Conservation (phyloP, 2,888 invertebrate species). For the Pterostichus madidus region DNA sequence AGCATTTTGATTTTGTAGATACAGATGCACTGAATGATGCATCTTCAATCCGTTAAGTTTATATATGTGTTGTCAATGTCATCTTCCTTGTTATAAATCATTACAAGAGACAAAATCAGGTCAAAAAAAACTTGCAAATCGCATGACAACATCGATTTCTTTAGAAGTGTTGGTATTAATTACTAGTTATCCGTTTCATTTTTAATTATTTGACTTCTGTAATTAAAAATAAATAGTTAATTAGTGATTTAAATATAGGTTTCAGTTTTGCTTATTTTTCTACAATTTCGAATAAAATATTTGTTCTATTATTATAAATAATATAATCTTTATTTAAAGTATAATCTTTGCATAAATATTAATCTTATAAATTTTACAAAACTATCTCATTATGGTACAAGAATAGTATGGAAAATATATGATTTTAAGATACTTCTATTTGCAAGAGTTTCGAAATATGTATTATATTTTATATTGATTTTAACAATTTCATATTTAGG, state of each 20-base stretch:
- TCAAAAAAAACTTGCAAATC: constrained; percentile 16
- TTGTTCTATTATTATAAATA: constrained; percentile 55
- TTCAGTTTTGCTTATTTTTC: not conserved
- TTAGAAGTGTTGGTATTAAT: constrained; percentile 32
- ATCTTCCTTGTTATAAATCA: constrained; percentile 37
- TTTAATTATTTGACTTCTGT: constrained; percentile 15
- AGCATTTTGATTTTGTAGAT: constrained; percentile 17
- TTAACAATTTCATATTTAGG: not conserved
- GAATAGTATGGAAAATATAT: constrained; percentile 37
- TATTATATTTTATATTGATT: not conserved
- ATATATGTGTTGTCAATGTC: constrained; percentile 61
- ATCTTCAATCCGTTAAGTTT: constrained; percentile 14
- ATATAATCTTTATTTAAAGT: constrained; percentile 42
- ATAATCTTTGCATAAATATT: constrained; percentile 63
- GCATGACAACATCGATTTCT: constrained; percentile 31
- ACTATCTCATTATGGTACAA: constrained; percentile 34
- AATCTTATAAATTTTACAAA: constrained; percentile 61
- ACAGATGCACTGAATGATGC: not conserved
- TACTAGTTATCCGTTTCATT: constrained; percentile 17
- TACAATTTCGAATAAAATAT: not conserved
- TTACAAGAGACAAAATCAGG: constrained; percentile 30
- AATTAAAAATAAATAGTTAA: constrained; percentile 36
- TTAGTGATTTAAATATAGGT: constrained; percentile 20
- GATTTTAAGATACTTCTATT: too few relatives aligned
- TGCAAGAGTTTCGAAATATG: not conserved